phyloP scores from a whole-genome alignment of 2,797 vertebrate genomes.

The Poeciliopsis presidionis region DNA sequence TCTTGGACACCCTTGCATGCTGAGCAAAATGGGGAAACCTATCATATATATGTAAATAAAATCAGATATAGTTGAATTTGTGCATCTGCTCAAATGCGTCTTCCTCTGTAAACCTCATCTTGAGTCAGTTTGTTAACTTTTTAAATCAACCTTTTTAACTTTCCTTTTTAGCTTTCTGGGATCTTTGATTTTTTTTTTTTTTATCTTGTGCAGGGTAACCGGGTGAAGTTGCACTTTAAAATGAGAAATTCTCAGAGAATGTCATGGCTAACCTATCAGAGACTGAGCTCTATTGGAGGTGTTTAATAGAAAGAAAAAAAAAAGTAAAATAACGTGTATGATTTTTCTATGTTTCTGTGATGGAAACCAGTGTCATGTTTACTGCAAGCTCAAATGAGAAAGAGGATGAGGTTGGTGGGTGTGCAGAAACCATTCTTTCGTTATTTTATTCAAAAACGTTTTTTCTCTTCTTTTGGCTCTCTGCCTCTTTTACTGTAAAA shows the following conservation, averaged over 20 bases:
- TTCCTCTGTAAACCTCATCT: slow-evolving; percentile 9
- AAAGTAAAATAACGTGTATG: slow-evolving; percentile 46
- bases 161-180: slow-evolving; percentile 9
- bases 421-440: slow-evolving; percentile 34
- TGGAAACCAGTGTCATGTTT: slow-evolving; percentile 32
- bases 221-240: slow-evolving; percentile 75
- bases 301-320: slow-evolving; percentile 37
- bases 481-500: slow-evolving; percentile 50
- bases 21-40: slow-evolving; percentile 1
- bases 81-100: slow-evolving; percentile 9
- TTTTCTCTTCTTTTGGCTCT: slow-evolving; percentile 48
- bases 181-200: slow-evolving; percentile 13
- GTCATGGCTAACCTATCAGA: slow-evolving; percentile 59
- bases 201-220: slow-evolving; percentile 55
- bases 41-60: neutral
- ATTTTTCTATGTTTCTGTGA: slow-evolving; percentile 37
- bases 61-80: neutral
- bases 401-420: slow-evolving; percentile 19
- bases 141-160: slow-evolving; percentile 8
- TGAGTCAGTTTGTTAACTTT: slow-evolving; percentile 15
- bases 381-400: slow-evolving; percentile 29
- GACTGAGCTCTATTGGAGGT: slow-evolving; percentile 47
- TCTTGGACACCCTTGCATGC: neutral
- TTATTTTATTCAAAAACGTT: slow-evolving; percentile 42
- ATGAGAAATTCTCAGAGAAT: slow-evolving; percentile 70